Percentiles rank a stretch among this genome's conserved stretches.
Evolutionary conservation across 2,797 vertebrate genomes (phyloP).

Genomic region (Esox masquinongy): DNA sequence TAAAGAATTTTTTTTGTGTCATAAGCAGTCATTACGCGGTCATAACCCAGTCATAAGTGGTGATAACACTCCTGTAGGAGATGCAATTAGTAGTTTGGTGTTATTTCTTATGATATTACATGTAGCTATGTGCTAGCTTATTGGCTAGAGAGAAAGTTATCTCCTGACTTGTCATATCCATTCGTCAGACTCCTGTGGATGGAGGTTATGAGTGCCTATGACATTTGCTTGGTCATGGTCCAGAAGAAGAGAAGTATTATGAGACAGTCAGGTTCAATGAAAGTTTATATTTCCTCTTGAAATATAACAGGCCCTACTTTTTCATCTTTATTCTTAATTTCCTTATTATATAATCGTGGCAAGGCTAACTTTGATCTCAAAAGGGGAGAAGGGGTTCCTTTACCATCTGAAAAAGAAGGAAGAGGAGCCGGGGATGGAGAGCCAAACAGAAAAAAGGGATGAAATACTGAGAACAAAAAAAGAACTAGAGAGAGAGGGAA

Average conservation of each 20-base stretch:
- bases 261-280: conserved; percentile 53
- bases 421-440: conserved; percentile 48
- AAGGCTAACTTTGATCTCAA: conserved; percentile 66
- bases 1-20: background rate
- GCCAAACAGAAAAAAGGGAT: conserved; percentile 33
- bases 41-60: no score
- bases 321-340: conserved; percentile 29
- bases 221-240: conserved; percentile 53
- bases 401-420: conserved; percentile 57
- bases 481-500: background rate
- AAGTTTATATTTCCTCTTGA: conserved; percentile 57
- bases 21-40: background rate
- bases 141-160: background rate
- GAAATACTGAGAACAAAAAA: conserved; percentile 17
- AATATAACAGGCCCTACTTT: conserved; percentile 41
- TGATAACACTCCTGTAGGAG: background rate
- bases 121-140: background rate
- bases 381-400: conserved; percentile 62
- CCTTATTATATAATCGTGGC: conserved; percentile 28
- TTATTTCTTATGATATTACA: background rate
- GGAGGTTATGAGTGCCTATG: conserved; percentile 23
- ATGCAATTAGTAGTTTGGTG: background rate
- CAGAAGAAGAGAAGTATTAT: conserved; percentile 48
- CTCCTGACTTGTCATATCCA: conserved; percentile 15
- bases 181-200: conserved; percentile 31